Base-by-base conservation (phyloP, 2,888 invertebrate species). In the Oxystoma pomonae region DNA sequence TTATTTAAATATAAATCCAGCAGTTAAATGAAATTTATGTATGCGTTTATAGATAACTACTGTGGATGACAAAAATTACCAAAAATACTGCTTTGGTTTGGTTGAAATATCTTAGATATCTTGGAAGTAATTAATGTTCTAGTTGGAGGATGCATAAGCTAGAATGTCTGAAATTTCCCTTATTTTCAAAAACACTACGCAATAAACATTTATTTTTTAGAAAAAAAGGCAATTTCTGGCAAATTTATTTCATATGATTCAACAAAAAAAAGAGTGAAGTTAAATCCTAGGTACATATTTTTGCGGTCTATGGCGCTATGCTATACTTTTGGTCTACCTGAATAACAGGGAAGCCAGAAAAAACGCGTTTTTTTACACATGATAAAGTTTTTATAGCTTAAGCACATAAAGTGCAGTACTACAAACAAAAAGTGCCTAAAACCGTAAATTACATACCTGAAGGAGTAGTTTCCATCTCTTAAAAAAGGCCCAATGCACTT, bases 61-160 rank as follows among this genome's bases (percentile, higher is more conserved):
- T 35, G 35, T 35, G 12, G 35, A 35, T 35, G 35, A 35, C 35
- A 35, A 35, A 35, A 7, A 35, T 35, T 35, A 35, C 35, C 35
- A 35, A 35, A 35, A 35, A 35, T 35, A 35, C 35, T 3, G 35
- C 35, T 35, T 35, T 35, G 35, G 12, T 35, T 35, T 35, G 55
- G 20, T 67, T 64, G 18, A 35, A 35, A 35, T 35, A 35, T 35
- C 35, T 35, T 35, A 35, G 12, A 35, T 35, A 35, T 35, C 12
- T 35, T 35, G 35, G 35, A 35, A 35, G 35, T 35, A 35, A 35
- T 35, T 35, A 35, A 35, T 35, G 35, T 35, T 35, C 35, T 35
- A 35, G 35, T 35, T 35, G 12, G 35, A 35, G 3, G 59, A 17
- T 59, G 20, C 51, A 59, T 52, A 9, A 59, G 16, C 35, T 35